Evolutionary conservation across 2,888 invertebrate genomes (phyloP), one percentile per base, ranked within the genome.

Genomic region (Eutolmus rufibarbis): DNA sequence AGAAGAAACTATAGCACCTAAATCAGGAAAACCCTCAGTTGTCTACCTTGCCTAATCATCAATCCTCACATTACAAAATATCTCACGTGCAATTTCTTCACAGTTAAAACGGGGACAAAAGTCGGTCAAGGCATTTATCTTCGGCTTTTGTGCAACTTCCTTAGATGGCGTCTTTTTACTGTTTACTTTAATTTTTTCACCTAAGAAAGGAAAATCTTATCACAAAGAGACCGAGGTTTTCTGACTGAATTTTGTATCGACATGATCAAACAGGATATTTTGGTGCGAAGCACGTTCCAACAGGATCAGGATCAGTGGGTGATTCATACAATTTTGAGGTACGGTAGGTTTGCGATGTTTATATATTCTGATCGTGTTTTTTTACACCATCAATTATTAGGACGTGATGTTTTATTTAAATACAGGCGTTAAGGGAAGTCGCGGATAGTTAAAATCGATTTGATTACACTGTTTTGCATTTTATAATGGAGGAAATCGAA

Each of bases 11-110:
- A n/a, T n/a, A 76, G 0, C 76, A 76, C 34, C 34, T 37, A 37
- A 28, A 76, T 28, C 66, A 14, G 66, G 66, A 28, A 66, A 66
- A 66, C 9, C 66, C 66, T 14, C 0, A 66, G 66, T 66, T 28
- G 28, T 28, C 37, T 76, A 76, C 34, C 34, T 78, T 78, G n/a
- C 43, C 23, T 78, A 78, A 78, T 78, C 78, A 14, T 43, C 23
- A 78, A 78, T 78, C 78, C 23, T 43, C 23, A 9, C 19, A 78
- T 23, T 40, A 40, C 37, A 40, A 43, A 43, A 43, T 43, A 37
- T 40, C 43, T 78, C 78, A 78, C 78, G 78, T 43, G 19, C 78
- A 78, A 78, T 78, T 78, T 46, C 78, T 40, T 78, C 43, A 8
- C 23, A 19, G 40, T 43, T 78, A 78, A 43, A 14, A 40, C 12